Base-by-base conservation (phyloP, 2,113 vertebrate species). In the Daubentonia madagascariensis region DNA sequence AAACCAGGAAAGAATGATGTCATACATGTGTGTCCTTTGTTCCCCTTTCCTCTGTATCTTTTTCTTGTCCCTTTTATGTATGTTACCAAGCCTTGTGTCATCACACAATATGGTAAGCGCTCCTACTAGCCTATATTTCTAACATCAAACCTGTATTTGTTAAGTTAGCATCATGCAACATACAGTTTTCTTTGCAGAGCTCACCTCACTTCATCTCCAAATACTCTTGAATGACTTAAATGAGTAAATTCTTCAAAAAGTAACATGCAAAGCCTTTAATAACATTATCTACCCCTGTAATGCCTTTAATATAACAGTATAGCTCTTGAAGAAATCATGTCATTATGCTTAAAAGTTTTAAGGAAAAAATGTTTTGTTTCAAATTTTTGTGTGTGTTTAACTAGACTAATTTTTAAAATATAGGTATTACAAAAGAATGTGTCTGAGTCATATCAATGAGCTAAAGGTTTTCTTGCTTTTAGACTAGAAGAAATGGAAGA, bases 401-500 rank as follows among this genome's bases (percentile, higher is more conserved):
- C 57, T 97, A 68, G 91, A 80, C 25, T 96, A 63, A 78, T 70
- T n/a, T 61, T 85, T 96, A 97, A 89, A 80, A 52, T 65, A 4
- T 37, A 79, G n/a, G 2, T 52, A 57, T 96, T 89, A 86, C 37
- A 85, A 67, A 81, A 91, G 45, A 78, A 61, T 89, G 18, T 84
- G 43, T 73, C 40, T 93, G 59, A 63, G 3, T 91, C 75, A 35
- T 94, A 28, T 90, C 73, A 81, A 83, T 96, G 94, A 97, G 91
- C 97, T 98, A 98, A 99, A 98, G 80, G 40, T 96, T 81, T 98
- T 98, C 97, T 98, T 98, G 94, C 98, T 98, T 98, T 97, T 97
- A 99, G 99, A 98, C 98, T 99, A 98, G 99, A 99, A 98, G 99
- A 99, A 98, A 99, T 99, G 92, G 99, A 99, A 98, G 99, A 99